Conservation (phyloP, 2,888 invertebrate genomes). For the Holacanthella duospinosa region DNA sequence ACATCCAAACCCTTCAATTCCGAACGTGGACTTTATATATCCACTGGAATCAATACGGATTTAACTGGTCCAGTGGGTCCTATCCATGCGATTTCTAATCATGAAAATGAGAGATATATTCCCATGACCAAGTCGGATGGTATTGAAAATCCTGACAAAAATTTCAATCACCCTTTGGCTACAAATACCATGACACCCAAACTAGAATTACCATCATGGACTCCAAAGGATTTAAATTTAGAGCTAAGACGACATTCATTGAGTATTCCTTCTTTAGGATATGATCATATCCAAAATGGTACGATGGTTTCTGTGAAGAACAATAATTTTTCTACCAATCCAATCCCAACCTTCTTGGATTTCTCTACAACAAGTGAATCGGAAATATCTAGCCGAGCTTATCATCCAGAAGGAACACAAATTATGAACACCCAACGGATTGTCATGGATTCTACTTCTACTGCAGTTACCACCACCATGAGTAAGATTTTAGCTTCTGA, state of each 20-base stretch:
- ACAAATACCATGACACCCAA: not conserved
- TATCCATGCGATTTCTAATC: not conserved
- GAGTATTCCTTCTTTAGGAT: no score
- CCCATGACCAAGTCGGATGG: no score
- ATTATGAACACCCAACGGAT: not conserved
- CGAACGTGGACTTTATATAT: not conserved
- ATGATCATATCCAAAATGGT: no score
- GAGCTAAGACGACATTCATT: no score
- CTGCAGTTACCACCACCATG: no score
- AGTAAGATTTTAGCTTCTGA: not conserved
- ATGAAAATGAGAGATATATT: not conserved
- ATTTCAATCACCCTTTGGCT: not conserved
- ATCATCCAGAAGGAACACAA: not conserved
- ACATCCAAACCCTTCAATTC: no score
- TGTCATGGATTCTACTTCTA: not conserved
- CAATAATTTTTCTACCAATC: no score
- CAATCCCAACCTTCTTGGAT: not conserved
- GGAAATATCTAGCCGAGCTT: not conserved
- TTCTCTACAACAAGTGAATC: not conserved
- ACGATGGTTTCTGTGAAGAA: no score
- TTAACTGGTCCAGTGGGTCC: constrained; percentile 25
- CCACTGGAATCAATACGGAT: constrained; percentile 28
- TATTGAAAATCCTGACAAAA: not conserved
- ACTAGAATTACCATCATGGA: not conserved
- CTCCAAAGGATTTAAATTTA: no score